Base-by-base conservation (phyloP, 2,797 vertebrate genomes). In the Chromobotia macracanthus region DNA sequence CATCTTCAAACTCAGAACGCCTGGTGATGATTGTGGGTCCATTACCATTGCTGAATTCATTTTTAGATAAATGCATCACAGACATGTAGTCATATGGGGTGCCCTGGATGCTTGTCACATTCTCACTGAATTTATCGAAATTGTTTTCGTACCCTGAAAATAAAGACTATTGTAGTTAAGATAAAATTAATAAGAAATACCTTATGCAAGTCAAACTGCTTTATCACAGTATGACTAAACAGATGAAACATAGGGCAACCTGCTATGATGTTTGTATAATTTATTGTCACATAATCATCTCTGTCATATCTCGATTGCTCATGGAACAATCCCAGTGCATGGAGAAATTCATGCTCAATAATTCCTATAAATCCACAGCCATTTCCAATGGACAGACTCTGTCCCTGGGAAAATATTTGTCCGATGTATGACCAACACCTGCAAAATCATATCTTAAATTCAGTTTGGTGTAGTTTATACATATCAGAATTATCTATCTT, bases 351-450 rank as follows among this genome's bases (percentile, higher is more conserved):
- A 0, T 96, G 96, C 53, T 96, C 90, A 72, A 95, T 79, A 0
- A 86, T 93, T 0, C 31, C 89, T 1, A 93, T 85, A 3, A 3
- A 41, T 80, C 94, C 95, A 81, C 96, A 97, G 75, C 56, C 82
- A 0, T 0, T 0, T 12, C 94, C 95, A 0, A 97, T 95, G 50
- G 95, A 96, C 9, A 97, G 68, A 0, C 70, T 1, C 84, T 97
- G 96, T 48, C 77, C 79, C 3, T 90, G 89, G 2, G 0, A 2
- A 3, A 0, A 0, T 31, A 31, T 31, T 31, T 5, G 1, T 10
- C 95, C 95, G 18, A 95, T 3, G 0, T 46, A 94, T 12, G 96
- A 96, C 87, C 80, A 96, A 89, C 95, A 97, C 8, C 96, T 97
- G 60, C 3, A 82, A 83, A 8, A 69, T 3, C 69, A 75, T 3